Conservation (phyloP, 2,888 invertebrate genomes). For the Eupithecia insigniata region DNA sequence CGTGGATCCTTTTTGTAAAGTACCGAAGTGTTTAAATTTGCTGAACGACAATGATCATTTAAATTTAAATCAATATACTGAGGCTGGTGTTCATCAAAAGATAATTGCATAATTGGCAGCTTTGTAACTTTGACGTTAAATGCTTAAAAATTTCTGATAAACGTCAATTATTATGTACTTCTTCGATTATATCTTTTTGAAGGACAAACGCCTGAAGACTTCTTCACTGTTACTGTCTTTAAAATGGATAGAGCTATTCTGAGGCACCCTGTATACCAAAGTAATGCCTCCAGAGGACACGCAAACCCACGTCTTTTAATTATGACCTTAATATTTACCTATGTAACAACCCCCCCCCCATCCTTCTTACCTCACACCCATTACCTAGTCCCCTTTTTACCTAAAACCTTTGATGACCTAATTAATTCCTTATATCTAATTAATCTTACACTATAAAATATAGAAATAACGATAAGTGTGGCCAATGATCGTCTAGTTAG, state of each 20-base stretch:
- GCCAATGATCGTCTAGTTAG: too few relatives aligned
- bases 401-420: too few relatives aligned
- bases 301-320: slow-evolving; percentile 30
- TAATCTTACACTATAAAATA: too few relatives aligned
- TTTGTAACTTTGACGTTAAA: too few relatives aligned
- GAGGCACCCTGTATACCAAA: background rate
- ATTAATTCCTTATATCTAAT: too few relatives aligned
- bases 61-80: background rate
- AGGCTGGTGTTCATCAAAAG: too few relatives aligned
- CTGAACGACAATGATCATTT: background rate
- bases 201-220: background rate
- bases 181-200: background rate
- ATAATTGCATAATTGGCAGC: background rate
- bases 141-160: background rate
- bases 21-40: background rate
- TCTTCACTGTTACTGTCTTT: background rate
- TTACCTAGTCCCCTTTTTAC: too few relatives aligned
- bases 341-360: too few relatives aligned
- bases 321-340: slow-evolving; percentile 28
- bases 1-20: background rate
- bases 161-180: background rate
- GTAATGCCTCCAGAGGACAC: slow-evolving; percentile 17
- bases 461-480: too few relatives aligned
- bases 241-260: background rate
- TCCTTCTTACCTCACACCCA: too few relatives aligned